Evolutionary conservation across 2,113 vertebrate genomes (phyloP).

Genomic region (Atlantisia rogersi): DNA sequence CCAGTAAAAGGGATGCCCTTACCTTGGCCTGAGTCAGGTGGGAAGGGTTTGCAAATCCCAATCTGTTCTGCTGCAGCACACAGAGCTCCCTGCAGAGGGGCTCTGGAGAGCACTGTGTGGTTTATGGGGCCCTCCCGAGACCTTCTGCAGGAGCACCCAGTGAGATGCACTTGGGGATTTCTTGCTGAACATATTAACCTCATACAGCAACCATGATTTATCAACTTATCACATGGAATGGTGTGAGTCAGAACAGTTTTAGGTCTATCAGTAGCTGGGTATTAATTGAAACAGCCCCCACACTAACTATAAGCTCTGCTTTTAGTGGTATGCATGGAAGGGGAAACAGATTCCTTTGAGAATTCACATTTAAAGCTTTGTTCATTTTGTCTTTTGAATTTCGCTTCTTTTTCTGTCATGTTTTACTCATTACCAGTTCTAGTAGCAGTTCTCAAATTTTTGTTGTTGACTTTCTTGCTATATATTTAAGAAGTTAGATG

Average conservation of each 20-base stretch:
- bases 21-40: not conserved
- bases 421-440: not conserved
- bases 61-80: not conserved
- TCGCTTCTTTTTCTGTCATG: not conserved
- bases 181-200: not conserved
- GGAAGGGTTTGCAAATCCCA: not conserved
- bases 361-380: not conserved
- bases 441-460: not conserved
- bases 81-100: not conserved
- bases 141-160: accelerated
- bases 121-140: not conserved
- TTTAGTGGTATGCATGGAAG: not conserved
- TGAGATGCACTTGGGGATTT: accelerated
- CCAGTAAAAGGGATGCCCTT: not conserved
- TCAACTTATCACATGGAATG: not conserved
- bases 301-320: not conserved
- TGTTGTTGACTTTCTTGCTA: not conserved
- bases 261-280: not conserved
- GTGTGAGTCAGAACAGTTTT: not conserved
- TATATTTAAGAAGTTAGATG: not conserved
- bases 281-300: not conserved
- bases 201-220: accelerated
- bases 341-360: not conserved
- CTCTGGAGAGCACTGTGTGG: too few species aligned
- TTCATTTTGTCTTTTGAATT: not conserved